These are phyloP conservation scores for Taenaris catops DNA, from an alignment of 2,888 invertebrate genomes.

Conservation along the genomic window DNA sequence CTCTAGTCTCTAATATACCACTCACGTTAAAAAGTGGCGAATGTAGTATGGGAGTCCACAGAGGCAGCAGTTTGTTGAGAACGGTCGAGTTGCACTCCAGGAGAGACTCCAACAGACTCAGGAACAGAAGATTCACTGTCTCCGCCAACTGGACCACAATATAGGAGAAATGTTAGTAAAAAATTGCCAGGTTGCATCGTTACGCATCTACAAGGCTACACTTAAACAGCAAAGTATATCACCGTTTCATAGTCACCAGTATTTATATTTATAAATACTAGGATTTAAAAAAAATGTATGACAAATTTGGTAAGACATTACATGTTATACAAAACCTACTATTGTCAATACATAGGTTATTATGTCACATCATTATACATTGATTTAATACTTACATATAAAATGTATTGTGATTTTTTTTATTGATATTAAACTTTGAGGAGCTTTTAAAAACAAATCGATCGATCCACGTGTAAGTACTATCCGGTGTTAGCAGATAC, in stretches of 20 bases:
- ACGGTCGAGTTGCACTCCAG: slow-evolving; percentile 97
- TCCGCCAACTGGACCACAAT: slow-evolving; percentile 97
- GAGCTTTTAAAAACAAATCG: slow-evolving; percentile 28
- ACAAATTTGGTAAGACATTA: no score
- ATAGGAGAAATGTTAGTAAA: no score
- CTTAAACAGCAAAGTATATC: no score
- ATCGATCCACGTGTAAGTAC: slow-evolving; percentile 31
- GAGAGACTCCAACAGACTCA: slow-evolving; percentile 96
- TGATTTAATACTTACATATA: no score
- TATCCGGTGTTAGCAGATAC: slow-evolving; percentile 34
- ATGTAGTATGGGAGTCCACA: slow-evolving; percentile 97
- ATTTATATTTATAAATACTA: no score
- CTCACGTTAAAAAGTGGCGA: slow-evolving; percentile 83
- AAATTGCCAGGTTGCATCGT: no score
- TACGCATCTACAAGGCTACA: no score
- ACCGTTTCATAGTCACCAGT: no score
- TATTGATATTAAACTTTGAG: slow-evolving; percentile 43
- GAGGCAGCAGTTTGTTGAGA: slow-evolving; percentile 92
- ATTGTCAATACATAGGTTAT: not conserved
- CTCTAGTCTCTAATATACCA: no score
- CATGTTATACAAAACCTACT: not conserved
- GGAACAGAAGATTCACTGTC: slow-evolving; percentile 98
- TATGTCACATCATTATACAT: no score
- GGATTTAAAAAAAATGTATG: no score
- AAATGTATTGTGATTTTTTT: no score